Evolutionary conservation across 2,113 vertebrate genomes (phyloP).

Genomic region (Hoplias malabaricus): DNA sequence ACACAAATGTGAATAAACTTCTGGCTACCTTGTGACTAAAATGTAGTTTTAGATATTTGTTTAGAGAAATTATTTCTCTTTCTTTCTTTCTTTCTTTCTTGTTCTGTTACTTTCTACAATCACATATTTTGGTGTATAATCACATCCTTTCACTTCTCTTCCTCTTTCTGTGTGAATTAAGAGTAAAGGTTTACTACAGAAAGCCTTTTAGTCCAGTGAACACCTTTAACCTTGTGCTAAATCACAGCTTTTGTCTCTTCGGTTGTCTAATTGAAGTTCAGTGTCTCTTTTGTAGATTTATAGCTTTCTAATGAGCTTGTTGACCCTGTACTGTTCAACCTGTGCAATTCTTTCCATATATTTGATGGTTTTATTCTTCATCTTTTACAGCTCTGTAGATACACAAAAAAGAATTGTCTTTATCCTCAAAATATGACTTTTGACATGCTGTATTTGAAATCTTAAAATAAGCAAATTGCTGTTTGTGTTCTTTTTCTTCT

Average conservation of each 20-base stretch:
- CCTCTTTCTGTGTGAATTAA: neutral
- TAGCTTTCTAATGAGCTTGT: conserved; percentile 26
- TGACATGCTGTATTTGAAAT: conserved; percentile 54
- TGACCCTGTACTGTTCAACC: conserved; percentile 18
- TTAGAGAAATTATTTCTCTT: neutral
- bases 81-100: neutral
- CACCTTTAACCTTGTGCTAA: neutral
- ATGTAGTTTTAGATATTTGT: no score
- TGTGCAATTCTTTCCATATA: neutral
- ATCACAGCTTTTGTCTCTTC: conserved; percentile 10
- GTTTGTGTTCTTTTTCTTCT: conserved; percentile 90
- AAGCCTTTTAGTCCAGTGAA: neutral
- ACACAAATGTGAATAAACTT: no score
- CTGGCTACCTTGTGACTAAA: no score
- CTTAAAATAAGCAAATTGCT: conserved; percentile 84
- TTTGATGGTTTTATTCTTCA: conserved; percentile 32
- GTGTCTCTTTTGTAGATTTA: conserved; percentile 19
- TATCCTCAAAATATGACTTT: conserved; percentile 59
- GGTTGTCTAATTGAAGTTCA: neutral
- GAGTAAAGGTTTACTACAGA: neutral
- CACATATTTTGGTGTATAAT: neutral
- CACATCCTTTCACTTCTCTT: neutral
- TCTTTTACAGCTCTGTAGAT: conserved; percentile 44
- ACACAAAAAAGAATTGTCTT: conserved; percentile 87
- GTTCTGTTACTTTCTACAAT: neutral